Evolutionary conservation across 2,888 invertebrate genomes (phyloP).

Genomic region (Philereme transversata): DNA sequence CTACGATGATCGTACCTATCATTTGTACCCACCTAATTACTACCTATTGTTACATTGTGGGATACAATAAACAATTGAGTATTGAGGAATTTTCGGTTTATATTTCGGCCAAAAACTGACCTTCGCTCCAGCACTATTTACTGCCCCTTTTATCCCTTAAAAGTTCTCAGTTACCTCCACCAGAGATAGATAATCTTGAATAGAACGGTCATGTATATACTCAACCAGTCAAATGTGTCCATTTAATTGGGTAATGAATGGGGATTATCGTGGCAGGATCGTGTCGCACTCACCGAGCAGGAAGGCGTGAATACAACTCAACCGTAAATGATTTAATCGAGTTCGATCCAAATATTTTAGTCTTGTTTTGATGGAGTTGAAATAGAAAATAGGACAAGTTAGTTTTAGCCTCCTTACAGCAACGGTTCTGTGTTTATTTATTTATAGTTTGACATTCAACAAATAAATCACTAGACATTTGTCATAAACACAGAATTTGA

Average conservation of each 20-base stretch:
- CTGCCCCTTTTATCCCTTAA: constrained; percentile 20
- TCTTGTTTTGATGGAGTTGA: neutral
- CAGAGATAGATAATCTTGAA: constrained; percentile 16
- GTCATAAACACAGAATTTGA: too few relatives aligned
- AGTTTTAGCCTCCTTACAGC: too few relatives aligned
- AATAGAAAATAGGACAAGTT: neutral
- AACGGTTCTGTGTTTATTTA: too few relatives aligned
- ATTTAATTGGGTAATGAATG: constrained; percentile 44
- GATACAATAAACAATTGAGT: too few relatives aligned
- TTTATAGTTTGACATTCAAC: too few relatives aligned
- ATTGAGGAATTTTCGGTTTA: neutral
- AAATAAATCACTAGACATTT: too few relatives aligned
- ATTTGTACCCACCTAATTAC: too few relatives aligned
- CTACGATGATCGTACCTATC: too few relatives aligned
- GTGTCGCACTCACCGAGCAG: constrained; percentile 6
- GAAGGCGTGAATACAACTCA: constrained; percentile 12
- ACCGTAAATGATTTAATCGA: constrained; percentile 2
- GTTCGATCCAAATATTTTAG: neutral
- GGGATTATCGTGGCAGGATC: constrained; percentile 30
- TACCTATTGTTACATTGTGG: too few relatives aligned
- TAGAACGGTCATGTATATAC: constrained; percentile 6
- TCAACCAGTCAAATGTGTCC: constrained; percentile 30
- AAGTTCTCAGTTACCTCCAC: constrained; percentile 28
- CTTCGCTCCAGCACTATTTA: neutral
- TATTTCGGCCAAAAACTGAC: constrained; percentile 1